A percentile compares a stretch with the other conserved stretches of the same genome.
Conservation (phyloP, 2,888 invertebrate species). For the Dicyrtoma fusca region DNA sequence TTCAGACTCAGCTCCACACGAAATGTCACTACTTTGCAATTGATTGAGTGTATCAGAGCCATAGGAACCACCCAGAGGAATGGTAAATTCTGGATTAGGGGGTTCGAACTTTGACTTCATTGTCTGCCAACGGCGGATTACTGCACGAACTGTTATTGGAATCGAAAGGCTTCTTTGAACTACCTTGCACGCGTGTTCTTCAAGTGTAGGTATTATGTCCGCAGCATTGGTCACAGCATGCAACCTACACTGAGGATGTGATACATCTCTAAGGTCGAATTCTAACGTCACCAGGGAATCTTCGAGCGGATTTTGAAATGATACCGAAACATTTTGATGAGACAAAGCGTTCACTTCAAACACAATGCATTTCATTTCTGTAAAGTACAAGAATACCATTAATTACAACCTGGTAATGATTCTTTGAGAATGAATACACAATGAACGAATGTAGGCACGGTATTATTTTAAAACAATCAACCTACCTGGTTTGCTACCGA, state of each 20-base stretch:
- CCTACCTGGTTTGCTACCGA: constrained; percentile 76
- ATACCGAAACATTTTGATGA: constrained; percentile 84
- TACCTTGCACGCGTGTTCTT: constrained; percentile 64
- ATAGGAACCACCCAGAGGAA: constrained; percentile 42
- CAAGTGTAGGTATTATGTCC: constrained; percentile 55
- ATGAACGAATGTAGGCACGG: no score
- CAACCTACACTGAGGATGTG: constrained; percentile 76
- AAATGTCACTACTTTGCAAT: constrained; percentile 30
- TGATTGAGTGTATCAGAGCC: constrained; percentile 24
- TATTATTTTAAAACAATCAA: constrained; percentile 1
- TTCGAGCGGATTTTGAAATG: constrained; percentile 88
- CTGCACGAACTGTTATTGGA: constrained; percentile 68
- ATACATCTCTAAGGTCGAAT: constrained; percentile 79
- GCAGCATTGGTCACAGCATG: constrained; percentile 60
- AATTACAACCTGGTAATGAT: no score
- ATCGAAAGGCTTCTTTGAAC: constrained; percentile 69
- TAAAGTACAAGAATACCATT: no score
- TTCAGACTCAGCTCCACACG: constrained; percentile 48
- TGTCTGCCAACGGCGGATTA: constrained; percentile 83
- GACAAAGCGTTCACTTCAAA: constrained; percentile 90
- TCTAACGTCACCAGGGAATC: constrained; percentile 93
- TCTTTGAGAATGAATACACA: no score
- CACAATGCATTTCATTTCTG: constrained; percentile 79
- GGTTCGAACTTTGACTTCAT: constrained; percentile 63
- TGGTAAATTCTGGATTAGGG: constrained; percentile 50